A percentile compares a stretch with the other conserved stretches of the same genome.
These are phyloP conservation scores for Lethenteron reissneri DNA, from an alignment of 2,113 vertebrate genomes.

Conservation along the genomic window DNA sequence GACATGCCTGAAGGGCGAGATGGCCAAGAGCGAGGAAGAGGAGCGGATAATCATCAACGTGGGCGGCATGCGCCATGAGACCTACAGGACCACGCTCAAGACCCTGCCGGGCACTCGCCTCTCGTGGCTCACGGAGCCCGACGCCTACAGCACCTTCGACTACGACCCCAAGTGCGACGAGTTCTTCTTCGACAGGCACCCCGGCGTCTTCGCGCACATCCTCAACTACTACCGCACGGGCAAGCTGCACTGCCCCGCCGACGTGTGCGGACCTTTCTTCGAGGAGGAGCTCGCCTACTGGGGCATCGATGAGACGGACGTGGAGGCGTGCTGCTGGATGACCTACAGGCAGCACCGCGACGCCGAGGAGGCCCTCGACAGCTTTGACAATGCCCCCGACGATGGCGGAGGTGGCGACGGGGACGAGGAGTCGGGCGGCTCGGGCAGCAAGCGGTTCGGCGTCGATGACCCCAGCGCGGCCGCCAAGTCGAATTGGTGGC, in stretches of 20 bases:
- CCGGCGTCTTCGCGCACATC: constrained; percentile 87
- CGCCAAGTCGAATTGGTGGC: constrained; percentile 36
- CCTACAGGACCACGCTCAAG: constrained; percentile 73
- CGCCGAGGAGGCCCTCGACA: constrained; percentile 80
- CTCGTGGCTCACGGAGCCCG: constrained; percentile 63
- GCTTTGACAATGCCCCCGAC: constrained; percentile 68
- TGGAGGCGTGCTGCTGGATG: constrained; percentile 99
- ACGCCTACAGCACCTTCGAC: constrained; percentile 71
- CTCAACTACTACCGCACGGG: constrained; percentile 97
- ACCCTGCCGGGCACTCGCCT: constrained; percentile 82
- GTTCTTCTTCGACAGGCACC: constrained; percentile 92
- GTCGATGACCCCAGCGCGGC: constrained; percentile 40
- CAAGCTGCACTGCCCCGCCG: constrained; percentile 90
- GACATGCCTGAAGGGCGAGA: constrained; percentile 81
- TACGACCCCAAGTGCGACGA: constrained; percentile 77
- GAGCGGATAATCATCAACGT: constrained; percentile 99
- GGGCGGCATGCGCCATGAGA: constrained; percentile 80
- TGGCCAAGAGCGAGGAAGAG: constrained; percentile 89
- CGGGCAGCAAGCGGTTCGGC: constrained; percentile 35
- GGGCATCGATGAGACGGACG: constrained; percentile 96
- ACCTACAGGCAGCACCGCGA: constrained; percentile 49
- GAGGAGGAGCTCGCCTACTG: constrained; percentile 95
- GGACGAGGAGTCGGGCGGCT: constrained; percentile 46
- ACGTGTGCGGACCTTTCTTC: constrained; percentile 86
- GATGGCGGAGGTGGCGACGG: constrained; percentile 40